A percentile compares a stretch with the other conserved stretches of the same genome.
phyloP scores from a whole-genome alignment of 2,888 invertebrate species.

The Troides oblongomaculatus region DNA sequence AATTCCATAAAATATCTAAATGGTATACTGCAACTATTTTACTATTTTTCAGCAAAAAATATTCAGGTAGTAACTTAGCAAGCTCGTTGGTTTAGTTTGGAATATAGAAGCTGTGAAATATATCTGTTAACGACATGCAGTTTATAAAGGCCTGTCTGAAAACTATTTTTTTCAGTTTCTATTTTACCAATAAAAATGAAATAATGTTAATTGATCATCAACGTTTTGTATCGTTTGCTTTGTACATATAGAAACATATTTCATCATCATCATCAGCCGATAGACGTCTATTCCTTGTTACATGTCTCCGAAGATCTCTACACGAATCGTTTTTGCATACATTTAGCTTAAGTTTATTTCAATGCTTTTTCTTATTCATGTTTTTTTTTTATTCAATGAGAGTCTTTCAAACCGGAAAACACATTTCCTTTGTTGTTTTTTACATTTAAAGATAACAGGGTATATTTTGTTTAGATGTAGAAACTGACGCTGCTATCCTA shows the following conservation, averaged over 20 bases:
- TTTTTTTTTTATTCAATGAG: no score
- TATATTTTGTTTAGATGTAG: no score
- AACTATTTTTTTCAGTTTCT: not conserved
- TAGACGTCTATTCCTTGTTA: no score
- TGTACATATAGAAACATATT: not conserved
- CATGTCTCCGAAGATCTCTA: no score
- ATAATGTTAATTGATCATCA: not conserved
- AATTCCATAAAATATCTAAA: not conserved
- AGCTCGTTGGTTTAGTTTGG: not conserved
- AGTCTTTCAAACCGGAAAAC: no score
- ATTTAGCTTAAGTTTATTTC: no score
- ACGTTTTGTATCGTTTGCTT: not conserved
- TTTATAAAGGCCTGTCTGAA: not conserved
- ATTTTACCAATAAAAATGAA: not conserved
- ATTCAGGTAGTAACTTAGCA: not conserved
- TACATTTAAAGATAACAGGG: no score
- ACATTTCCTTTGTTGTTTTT: no score
- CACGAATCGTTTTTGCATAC: no score
- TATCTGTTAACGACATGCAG: not conserved
- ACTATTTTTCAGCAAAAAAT: not conserved
- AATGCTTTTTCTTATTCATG: no score
- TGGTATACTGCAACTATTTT: not conserved
- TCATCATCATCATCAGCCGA: not conserved
- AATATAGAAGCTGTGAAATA: conserved; percentile 1
- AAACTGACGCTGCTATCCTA: not conserved